Conservation (phyloP, 2,113 vertebrate genomes). For the human (Homo sapiens) region DNA sequence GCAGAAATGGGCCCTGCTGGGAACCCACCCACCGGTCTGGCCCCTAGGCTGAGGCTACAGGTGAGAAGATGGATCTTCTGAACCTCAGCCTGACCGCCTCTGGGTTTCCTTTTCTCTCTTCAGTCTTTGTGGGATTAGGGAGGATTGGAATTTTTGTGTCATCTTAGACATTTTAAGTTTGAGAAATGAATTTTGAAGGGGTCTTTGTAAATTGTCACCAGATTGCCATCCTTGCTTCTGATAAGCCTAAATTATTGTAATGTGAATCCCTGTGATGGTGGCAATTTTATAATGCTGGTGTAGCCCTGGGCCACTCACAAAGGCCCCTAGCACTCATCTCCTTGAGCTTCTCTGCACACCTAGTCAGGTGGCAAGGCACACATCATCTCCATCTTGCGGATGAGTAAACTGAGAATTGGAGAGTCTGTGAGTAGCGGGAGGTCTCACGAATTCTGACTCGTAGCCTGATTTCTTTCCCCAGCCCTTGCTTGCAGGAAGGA, state of each 20-base stretch:
- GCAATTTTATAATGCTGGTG: rapidly evolving
- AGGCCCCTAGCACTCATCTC: neutral
- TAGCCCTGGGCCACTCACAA: neutral
- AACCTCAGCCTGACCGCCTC: neutral
- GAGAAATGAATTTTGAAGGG: constrained; percentile 30
- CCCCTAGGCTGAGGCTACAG: neutral
- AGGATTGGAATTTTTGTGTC: neutral
- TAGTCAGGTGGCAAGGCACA: neutral
- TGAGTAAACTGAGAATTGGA: neutral
- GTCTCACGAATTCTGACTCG: neutral
- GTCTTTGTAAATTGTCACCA: neutral
- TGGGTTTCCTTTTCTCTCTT: neutral
- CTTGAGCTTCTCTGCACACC: neutral
- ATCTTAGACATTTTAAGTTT: neutral
- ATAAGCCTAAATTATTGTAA: neutral
- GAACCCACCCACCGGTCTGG: rapidly evolving
- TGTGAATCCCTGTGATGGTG: neutral
- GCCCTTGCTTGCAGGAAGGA: too few relatives aligned
- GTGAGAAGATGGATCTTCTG: neutral
- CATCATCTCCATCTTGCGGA: neutral
- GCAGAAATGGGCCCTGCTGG: neutral
- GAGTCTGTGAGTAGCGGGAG: neutral
- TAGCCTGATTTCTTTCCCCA: neutral
- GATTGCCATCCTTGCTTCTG: neutral
- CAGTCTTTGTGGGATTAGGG: neutral